Conservation (phyloP, 2,113 vertebrate species). For the Hyla sarda region DNA sequence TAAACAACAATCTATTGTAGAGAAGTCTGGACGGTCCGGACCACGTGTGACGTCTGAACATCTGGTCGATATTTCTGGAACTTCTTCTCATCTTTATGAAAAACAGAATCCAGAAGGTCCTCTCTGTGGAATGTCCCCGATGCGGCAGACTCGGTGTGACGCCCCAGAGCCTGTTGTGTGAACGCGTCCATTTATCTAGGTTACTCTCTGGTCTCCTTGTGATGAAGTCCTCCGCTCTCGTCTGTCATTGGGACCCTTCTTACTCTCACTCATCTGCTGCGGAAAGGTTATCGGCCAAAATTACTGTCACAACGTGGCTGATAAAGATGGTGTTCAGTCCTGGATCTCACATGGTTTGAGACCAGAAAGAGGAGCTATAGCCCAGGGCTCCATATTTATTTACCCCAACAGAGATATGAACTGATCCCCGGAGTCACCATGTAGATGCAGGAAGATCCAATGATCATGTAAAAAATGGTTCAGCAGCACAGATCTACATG, state of each 20-base stretch:
- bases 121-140: background rate
- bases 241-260: background rate
- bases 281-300: background rate
- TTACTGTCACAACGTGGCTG: background rate
- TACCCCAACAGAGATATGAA: background rate
- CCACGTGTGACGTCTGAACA: background rate
- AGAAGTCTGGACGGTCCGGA: background rate
- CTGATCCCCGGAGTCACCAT: too few relatives aligned
- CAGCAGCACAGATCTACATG: too few relatives aligned
- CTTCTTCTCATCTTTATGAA: background rate
- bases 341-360: too few relatives aligned
- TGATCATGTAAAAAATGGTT: too few relatives aligned
- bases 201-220: background rate
- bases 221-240: background rate
- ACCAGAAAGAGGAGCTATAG: background rate
- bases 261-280: background rate
- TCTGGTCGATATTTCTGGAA: background rate
- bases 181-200: background rate
- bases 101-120: background rate
- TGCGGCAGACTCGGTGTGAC: too few relatives aligned
- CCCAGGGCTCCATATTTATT: background rate
- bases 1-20: constrained; percentile 11
- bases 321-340: too few relatives aligned
- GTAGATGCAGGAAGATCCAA: too few relatives aligned
- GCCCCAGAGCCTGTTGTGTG: background rate